phyloP scores from a whole-genome alignment of 2,797 vertebrate species.

The Phrynocephalus guinanensis region DNA sequence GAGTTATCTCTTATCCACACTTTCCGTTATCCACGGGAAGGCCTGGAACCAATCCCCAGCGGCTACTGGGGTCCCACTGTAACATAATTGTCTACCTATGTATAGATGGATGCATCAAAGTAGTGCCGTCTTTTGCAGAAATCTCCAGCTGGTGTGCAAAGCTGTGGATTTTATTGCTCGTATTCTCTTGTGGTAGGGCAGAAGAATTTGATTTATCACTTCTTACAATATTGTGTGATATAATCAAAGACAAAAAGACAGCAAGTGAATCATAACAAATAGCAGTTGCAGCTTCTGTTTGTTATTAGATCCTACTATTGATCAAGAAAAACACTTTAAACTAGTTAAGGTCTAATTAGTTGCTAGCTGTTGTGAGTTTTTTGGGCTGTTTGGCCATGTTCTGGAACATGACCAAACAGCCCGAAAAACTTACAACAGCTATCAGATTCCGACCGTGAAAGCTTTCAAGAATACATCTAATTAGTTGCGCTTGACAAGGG shows the following conservation, averaged over 20 bases:
- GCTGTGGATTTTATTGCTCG: not conserved
- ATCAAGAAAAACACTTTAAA: not conserved
- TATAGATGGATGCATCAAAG: not conserved
- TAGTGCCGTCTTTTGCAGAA: not conserved
- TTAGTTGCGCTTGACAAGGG: not conserved
- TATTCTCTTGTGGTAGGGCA: not conserved
- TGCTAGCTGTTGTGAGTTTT: not conserved
- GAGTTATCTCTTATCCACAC: too few species aligned
- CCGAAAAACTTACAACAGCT: too few species aligned
- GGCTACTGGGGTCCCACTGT: too few species aligned
- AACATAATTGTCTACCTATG: not conserved
- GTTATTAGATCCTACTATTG: not conserved
- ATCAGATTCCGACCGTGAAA: too few species aligned
- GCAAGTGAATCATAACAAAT: not conserved
- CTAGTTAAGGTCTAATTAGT: not conserved
- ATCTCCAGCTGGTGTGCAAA: not conserved
- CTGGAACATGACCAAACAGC: too few species aligned
- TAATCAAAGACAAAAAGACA: conserved; percentile 5
- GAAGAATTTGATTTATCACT: not conserved
- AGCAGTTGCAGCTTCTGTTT: not conserved
- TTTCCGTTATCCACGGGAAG: too few species aligned
- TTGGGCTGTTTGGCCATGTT: too few species aligned
- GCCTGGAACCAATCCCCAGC: too few species aligned
- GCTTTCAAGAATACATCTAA: not conserved
- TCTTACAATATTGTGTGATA: not conserved